These are phyloP conservation scores for Callyntrura guangdongensis DNA, from an alignment of 2,888 invertebrate genomes.

Conservation along the genomic window DNA sequence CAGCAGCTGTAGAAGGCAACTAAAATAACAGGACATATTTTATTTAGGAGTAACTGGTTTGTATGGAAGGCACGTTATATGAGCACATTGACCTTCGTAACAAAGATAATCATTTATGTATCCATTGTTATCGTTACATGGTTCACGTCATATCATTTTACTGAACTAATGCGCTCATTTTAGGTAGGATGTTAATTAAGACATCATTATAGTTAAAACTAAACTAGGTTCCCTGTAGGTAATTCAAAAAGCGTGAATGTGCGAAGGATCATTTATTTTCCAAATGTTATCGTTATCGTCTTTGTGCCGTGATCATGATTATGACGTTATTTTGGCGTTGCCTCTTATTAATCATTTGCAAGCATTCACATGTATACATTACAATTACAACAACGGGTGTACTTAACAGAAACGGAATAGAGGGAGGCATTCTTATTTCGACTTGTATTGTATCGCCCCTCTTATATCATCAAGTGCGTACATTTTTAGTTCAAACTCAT, in stretches of 20 bases:
- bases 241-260: conserved; percentile 48
- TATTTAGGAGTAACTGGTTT: conserved; percentile 44
- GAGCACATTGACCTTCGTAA: conserved; percentile 54
- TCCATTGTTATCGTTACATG: conserved; percentile 40
- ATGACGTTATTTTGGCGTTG: conserved; percentile 12
- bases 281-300: conserved; percentile 16
- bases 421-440: no score
- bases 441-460: no score
- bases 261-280: conserved; percentile 3
- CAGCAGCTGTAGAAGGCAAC: neutral
- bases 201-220: conserved; percentile 74
- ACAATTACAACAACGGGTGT: no score
- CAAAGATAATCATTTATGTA: conserved; percentile 21
- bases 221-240: conserved; percentile 35
- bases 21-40: neutral
- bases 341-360: no score
- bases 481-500: no score
- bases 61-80: neutral
- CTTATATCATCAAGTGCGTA: no score
- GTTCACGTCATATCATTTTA: conserved; percentile 15
- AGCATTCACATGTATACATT: no score
- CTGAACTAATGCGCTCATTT: conserved; percentile 21
- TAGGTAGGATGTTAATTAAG: conserved; percentile 70
- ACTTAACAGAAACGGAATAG: no score
- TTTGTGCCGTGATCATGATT: neutral